Evolutionary conservation across 2,113 vertebrate genomes (phyloP).

Genomic region (Hypanus sabinus): DNA sequence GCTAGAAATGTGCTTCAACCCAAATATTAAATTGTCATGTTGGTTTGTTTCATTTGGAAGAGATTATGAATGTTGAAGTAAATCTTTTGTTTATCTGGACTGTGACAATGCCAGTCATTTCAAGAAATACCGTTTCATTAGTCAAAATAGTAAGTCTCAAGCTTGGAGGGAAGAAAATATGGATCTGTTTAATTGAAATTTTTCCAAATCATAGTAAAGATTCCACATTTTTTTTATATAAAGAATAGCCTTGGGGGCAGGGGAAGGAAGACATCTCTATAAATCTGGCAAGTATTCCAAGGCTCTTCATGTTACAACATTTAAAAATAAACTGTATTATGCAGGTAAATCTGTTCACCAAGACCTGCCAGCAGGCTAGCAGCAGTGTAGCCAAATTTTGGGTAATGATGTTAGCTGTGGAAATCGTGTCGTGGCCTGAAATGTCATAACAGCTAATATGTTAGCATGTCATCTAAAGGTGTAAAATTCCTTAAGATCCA

Average conservation of each 20-base stretch:
- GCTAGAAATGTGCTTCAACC: neutral
- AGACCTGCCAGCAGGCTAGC: neutral
- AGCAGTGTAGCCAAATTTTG: neutral
- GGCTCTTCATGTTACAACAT: neutral
- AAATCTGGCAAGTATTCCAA: neutral
- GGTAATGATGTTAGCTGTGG: neutral
- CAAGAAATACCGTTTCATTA: neutral
- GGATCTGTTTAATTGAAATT: neutral
- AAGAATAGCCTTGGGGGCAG: no score
- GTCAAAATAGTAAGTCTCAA: neutral
- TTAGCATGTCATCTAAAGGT: neutral
- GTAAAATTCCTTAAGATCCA: neutral
- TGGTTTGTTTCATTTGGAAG: neutral
- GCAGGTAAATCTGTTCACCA: neutral
- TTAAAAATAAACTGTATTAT: neutral
- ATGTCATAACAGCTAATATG: neutral
- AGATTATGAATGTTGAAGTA: neutral
- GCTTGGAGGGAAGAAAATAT: neutral
- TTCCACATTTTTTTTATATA: neutral
- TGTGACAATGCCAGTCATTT: neutral
- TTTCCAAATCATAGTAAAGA: neutral
- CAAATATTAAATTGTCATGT: conserved; percentile 4
- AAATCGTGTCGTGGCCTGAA: neutral
- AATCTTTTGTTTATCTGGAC: neutral
- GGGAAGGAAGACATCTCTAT: neutral